These are phyloP conservation scores for Bruchidius siliquastri DNA, from an alignment of 2,888 invertebrate genomes.

Conservation along the genomic window DNA sequence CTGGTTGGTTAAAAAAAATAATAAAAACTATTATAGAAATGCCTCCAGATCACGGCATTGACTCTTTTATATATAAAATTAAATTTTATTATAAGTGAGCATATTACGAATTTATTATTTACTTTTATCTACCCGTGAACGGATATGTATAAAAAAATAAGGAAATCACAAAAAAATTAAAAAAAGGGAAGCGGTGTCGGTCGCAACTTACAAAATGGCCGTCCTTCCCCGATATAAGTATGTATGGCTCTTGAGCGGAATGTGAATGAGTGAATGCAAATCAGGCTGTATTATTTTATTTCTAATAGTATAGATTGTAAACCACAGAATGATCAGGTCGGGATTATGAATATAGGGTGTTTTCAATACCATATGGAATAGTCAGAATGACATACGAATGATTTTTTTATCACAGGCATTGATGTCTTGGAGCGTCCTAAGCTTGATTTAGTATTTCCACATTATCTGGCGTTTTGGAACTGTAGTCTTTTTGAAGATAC, in stretches of 20 bases:
- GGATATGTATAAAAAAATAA: conserved; percentile 32
- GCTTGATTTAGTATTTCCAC: no score
- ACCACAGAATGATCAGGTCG: conserved; percentile 12
- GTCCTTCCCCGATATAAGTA: conserved; percentile 31
- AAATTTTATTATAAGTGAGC: conserved; percentile 36
- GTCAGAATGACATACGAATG: neutral
- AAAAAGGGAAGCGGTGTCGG: conserved; percentile 1
- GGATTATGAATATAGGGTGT: neutral
- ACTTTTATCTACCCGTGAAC: conserved; percentile 33
- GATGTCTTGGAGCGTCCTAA: no score
- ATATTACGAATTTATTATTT: conserved; percentile 37
- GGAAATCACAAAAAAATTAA: conserved; percentile 10
- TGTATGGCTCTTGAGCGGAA: conserved; percentile 15
- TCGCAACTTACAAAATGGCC: conserved; percentile 9
- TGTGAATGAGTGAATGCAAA: conserved; percentile 38
- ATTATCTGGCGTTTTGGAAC: no score
- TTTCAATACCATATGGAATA: neutral
- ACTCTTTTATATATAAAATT: conserved; percentile 36
- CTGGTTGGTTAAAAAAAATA: conserved; percentile 29
- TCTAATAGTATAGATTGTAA: conserved; percentile 31
- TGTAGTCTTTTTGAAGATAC: no score
- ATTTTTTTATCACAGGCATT: neutral
- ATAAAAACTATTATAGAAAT: conserved; percentile 7
- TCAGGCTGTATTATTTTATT: conserved; percentile 45
- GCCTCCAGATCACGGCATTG: conserved; percentile 18